Evolutionary conservation across 2,797 vertebrate genomes (phyloP), one percentile per base, ranked within the genome.

Genomic region (Staurois parvus): DNA sequence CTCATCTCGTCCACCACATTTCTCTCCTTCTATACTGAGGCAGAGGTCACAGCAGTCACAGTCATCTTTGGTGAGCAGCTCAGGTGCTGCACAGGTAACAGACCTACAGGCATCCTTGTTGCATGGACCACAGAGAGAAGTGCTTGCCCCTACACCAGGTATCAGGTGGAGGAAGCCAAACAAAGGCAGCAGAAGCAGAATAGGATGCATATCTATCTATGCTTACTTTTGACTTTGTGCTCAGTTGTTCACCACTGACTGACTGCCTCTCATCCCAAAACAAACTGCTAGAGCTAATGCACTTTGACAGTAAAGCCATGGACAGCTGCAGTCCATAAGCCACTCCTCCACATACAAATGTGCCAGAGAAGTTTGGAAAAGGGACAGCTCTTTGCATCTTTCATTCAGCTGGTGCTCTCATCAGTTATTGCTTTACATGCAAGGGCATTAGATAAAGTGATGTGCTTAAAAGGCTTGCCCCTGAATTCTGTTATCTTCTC

Each of bases 1-100:
- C 40, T 86, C 83, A 59, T 79, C 84, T 12, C 3, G 66, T 0
- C 92, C 91, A 9, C 93, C 91, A 69, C 93, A 92, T 67, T 79
- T 88, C 42, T 92, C 92, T 21, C 91, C 92, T 81, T 93, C 92
- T 0, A 90, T 67, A 67, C 93, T 89, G 45, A 92, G 85, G 84
- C 93, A 94, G 15, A 77, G 90, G 66, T 40, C 32, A 76, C 93
- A 94, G 86, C 92, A 94, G 34, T 90, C 91, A 85, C 93, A 94
- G 76, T 89, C 90, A 80, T 94, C 92, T 64, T 84, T 91, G 77
- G 76, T 90, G 1, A 85, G 40, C 69, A 92, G 89, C 64, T 89
- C 89, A 4, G 92, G 90, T 68, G 79, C 91, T 0, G 85, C 85
- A 84, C 93, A 94, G 26, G 59, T 88, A 2, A 34, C 69, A 8